phyloP scores from a whole-genome alignment of 2,888 invertebrate species.

The Syrphus vitripennis region DNA sequence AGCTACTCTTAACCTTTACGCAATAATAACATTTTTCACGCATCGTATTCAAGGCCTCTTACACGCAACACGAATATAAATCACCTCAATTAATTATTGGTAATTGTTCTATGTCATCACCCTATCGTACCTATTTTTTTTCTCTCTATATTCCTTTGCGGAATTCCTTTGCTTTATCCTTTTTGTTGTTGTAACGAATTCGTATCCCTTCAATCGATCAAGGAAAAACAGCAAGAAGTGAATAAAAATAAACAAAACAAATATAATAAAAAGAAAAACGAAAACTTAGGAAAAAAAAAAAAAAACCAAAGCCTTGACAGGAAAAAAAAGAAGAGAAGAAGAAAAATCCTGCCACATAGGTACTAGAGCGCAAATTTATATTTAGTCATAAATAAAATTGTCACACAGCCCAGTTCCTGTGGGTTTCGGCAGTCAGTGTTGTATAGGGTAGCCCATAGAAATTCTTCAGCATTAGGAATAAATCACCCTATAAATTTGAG shows the following conservation, averaged over 20 bases:
- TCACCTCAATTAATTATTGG: conserved; percentile 58
- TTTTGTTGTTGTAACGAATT: not conserved
- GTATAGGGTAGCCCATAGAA: conserved; percentile 43
- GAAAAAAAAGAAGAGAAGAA: not conserved
- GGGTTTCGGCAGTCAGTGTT: conserved; percentile 40
- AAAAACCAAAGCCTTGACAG: not conserved
- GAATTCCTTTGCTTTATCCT: not conserved
- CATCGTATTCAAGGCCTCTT: conserved; percentile 45
- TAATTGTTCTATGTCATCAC: conserved; percentile 59
- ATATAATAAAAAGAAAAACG: conserved; percentile 6
- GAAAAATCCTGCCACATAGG: conserved; percentile 30
- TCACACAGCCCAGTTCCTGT: conserved; percentile 55
- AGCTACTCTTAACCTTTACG: not conserved
- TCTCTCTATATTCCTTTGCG: not conserved
- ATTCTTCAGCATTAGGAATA: conserved; percentile 52
- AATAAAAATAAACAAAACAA: conserved; percentile 31
- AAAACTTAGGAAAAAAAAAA: not conserved
- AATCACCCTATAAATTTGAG: conserved; percentile 63
- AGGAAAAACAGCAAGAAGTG: not conserved
- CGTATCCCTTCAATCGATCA: conserved; percentile 41
- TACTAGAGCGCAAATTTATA: conserved; percentile 65
- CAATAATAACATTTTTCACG: conserved; percentile 62
- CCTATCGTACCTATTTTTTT: conserved; percentile 39
- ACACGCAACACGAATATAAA: conserved; percentile 44
- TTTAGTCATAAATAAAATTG: conserved; percentile 62